These are phyloP conservation scores for Drosophila kanapiae DNA, from an alignment of 1,140 invertebrate genomes.

Conservation along the genomic window DNA sequence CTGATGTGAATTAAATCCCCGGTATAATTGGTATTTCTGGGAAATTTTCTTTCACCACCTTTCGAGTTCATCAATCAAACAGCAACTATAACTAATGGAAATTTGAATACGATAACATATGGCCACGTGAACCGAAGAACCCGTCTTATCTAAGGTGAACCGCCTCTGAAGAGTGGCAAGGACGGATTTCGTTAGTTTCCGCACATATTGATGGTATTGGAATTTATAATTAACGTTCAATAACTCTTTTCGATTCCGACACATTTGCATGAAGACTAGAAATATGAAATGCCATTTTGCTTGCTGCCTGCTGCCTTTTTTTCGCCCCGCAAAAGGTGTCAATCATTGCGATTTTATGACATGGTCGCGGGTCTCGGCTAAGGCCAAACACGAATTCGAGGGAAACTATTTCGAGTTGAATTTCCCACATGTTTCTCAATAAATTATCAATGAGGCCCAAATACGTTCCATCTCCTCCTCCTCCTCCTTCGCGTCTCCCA, in stretches of 20 bases:
- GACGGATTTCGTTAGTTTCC: slow-evolving; percentile 56
- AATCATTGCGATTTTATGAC: slow-evolving; percentile 61
- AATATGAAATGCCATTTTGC: slow-evolving; percentile 45
- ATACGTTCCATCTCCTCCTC: slow-evolving; percentile 29
- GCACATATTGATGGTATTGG: slow-evolving; percentile 61
- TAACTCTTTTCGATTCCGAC: slow-evolving; percentile 65
- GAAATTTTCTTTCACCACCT: slow-evolving; percentile 15
- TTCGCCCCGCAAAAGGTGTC: slow-evolving; percentile 64
- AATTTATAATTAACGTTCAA: slow-evolving; percentile 78
- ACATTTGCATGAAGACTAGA: slow-evolving; percentile 46
- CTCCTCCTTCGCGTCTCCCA: slow-evolving; percentile 24
- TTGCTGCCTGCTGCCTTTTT: slow-evolving; percentile 17
- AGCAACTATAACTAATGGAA: slow-evolving; percentile 38
- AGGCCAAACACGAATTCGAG: slow-evolving; percentile 57
- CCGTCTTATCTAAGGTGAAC: slow-evolving; percentile 68
- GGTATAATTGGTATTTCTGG: slow-evolving; percentile 12
- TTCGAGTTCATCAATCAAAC: slow-evolving; percentile 56
- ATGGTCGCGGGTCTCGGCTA: slow-evolving; percentile 54
- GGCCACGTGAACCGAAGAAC: slow-evolving; percentile 53
- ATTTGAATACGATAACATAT: slow-evolving; percentile 50
- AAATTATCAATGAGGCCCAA: slow-evolving; percentile 67
- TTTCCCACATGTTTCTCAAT: slow-evolving; percentile 57
- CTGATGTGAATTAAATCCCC: no score
- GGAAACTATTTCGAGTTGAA: slow-evolving; percentile 54
- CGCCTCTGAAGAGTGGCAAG: slow-evolving; percentile 49